Conservation (phyloP, 2,797 vertebrate genomes). For the Eleutherodactylus coqui region DNA sequence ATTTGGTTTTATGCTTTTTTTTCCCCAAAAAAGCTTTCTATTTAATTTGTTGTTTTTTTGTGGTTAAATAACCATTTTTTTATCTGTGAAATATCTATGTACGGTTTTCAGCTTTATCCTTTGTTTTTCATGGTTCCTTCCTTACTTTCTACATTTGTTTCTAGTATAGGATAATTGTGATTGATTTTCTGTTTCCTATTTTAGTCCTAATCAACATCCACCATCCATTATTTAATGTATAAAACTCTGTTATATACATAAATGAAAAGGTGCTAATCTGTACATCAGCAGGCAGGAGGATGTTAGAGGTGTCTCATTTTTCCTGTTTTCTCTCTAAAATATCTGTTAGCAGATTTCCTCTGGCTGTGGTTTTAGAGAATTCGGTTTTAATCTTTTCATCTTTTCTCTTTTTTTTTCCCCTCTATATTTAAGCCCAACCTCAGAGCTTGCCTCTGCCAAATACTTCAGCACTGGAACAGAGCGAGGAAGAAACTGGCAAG, state of each 20-base stretch:
- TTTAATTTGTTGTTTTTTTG: neutral
- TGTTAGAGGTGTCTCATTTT: neutral
- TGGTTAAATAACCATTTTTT: neutral
- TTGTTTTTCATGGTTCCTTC: no score
- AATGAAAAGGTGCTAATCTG: neutral
- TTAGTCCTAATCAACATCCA: neutral
- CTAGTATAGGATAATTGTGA: neutral
- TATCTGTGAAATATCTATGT: neutral
- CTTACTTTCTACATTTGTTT: no score
- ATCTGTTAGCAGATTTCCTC: conserved; percentile 34
- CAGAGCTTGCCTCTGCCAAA: conserved; percentile 80
- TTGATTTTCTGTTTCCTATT: neutral
- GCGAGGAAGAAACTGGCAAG: conserved; percentile 75
- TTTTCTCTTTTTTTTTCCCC: conserved; percentile 49
- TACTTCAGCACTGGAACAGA: conserved; percentile 72
- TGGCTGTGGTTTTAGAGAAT: conserved; percentile 51
- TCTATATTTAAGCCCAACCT: conserved; percentile 85
- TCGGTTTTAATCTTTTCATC: conserved; percentile 50
- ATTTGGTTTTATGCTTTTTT: no score
- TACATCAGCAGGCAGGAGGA: neutral
- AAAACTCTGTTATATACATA: neutral
- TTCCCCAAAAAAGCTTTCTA: no score
- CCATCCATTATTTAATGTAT: neutral
- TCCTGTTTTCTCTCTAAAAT: conserved; percentile 33
- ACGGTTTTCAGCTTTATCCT: no score